phyloP scores from a whole-genome alignment of 2,113 vertebrate species.

The Chionodraco myersi region DNA sequence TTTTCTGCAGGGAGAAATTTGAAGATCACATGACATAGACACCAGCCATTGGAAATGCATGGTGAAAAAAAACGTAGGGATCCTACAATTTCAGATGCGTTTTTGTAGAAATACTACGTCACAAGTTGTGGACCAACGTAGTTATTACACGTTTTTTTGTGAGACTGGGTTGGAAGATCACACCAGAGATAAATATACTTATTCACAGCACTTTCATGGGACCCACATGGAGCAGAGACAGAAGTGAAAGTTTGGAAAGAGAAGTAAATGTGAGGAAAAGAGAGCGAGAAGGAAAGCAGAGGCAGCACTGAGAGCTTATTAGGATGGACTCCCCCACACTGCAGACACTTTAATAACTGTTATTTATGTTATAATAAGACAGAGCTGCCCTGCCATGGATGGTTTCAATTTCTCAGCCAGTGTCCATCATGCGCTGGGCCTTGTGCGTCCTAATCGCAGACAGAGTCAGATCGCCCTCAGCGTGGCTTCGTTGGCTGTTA shows the following conservation, averaged over 20 bases:
- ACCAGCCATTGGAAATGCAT: too few relatives aligned
- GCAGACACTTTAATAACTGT: slow-evolving; percentile 88
- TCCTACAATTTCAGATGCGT: too few relatives aligned
- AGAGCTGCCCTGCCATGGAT: slow-evolving; percentile 79
- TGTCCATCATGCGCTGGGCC: slow-evolving; percentile 82
- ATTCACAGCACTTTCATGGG: slow-evolving; percentile 7
- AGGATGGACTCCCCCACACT: slow-evolving; percentile 87
- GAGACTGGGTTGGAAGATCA: background rate
- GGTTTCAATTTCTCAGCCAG: slow-evolving; percentile 84
- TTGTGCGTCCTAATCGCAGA: slow-evolving; percentile 81
- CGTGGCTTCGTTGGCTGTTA: slow-evolving; percentile 79
- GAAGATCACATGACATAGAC: too few relatives aligned
- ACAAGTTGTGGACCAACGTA: too few relatives aligned
- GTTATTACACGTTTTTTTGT: too few relatives aligned
- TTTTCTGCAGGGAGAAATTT: too few relatives aligned
- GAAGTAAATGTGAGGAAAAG: slow-evolving; percentile 5
- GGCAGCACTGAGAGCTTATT: slow-evolving; percentile 85
- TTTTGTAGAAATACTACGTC: too few relatives aligned
- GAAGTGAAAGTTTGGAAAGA: slow-evolving; percentile 35
- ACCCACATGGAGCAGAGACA: background rate
- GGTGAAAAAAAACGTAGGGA: too few relatives aligned
- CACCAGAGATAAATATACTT: slow-evolving; percentile 15
- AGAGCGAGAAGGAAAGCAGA: slow-evolving; percentile 40
- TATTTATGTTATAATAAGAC: slow-evolving; percentile 90
- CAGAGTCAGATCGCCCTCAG: slow-evolving; percentile 81